Percentiles rank a stretch among this genome's conserved stretches.
Evolutionary conservation across 2,797 vertebrate genomes (phyloP).

Genomic region (Arremon brunneinucha): DNA sequence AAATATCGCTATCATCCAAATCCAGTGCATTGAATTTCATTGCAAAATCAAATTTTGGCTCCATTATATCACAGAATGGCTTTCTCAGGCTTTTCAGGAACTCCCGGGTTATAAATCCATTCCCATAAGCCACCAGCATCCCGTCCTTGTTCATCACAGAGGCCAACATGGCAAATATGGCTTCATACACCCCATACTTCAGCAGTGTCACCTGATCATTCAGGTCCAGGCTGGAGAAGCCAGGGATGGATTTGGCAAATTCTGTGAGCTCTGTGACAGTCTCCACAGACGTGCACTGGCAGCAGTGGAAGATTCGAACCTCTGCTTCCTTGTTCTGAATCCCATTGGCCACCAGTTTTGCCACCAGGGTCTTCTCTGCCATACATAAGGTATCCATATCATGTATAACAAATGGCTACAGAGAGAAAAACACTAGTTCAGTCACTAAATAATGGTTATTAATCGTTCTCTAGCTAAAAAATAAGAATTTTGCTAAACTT

Average conservation of each 20-base stretch:
- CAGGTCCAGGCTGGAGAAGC: slow-evolving; percentile 87
- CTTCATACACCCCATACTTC: slow-evolving; percentile 94
- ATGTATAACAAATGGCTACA: slow-evolving; percentile 91
- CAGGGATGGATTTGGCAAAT: slow-evolving; percentile 93
- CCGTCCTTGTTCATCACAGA: slow-evolving; percentile 98
- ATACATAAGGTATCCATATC: slow-evolving; percentile 94
- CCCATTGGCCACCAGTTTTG: slow-evolving; percentile 80
- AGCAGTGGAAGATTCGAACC: slow-evolving; percentile 90
- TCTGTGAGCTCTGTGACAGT: slow-evolving; percentile 93
- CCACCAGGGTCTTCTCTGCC: slow-evolving; percentile 87
- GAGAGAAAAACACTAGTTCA: background rate
- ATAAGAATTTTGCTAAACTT: background rate
- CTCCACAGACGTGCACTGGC: slow-evolving; percentile 92
- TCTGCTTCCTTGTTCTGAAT: slow-evolving; percentile 88
- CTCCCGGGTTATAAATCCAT: slow-evolving; percentile 92
- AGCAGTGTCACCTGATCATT: slow-evolving; percentile 94
- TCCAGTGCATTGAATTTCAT: slow-evolving; percentile 93
- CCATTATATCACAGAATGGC: slow-evolving; percentile 95
- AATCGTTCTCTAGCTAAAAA: background rate
- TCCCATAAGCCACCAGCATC: slow-evolving; percentile 88
- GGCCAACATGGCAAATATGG: slow-evolving; percentile 91
- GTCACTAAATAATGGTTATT: background rate
- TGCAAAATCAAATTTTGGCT: slow-evolving; percentile 97
- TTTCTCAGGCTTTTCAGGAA: slow-evolving; percentile 94
- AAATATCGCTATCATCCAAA: slow-evolving; percentile 91